A percentile compares a stretch with the other conserved stretches of the same genome.
phyloP scores from a whole-genome alignment of 2,888 invertebrate species.

The Pyrocoelia pectoralis region DNA sequence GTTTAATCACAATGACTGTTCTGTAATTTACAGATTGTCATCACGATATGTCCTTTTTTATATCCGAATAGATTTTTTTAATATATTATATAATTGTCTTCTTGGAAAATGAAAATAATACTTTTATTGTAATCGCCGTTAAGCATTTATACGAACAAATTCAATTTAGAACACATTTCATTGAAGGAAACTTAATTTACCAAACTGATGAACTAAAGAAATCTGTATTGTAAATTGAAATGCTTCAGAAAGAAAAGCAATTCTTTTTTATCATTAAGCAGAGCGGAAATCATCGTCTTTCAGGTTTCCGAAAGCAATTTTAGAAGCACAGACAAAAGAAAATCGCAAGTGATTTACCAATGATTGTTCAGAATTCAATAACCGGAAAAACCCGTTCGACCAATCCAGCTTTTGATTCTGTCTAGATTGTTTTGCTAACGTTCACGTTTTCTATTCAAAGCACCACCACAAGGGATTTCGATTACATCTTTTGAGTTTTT shows the following conservation, averaged over 20 bases:
- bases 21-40: conserved; percentile 52
- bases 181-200: conserved; percentile 6
- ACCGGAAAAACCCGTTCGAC: conserved; percentile 52
- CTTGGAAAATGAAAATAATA: neutral
- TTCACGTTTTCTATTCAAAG: conserved; percentile 50
- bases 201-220: conserved; percentile 11
- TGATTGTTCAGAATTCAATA: conserved; percentile 54
- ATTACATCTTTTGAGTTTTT: conserved; percentile 43
- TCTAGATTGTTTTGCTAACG: conserved; percentile 56
- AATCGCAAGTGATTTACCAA: conserved; percentile 51
- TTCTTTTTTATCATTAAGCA: conserved; percentile 27
- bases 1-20: conserved; percentile 50
- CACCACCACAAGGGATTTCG: conserved; percentile 46
- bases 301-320: conserved; percentile 43
- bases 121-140: neutral
- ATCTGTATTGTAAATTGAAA: conserved; percentile 20
- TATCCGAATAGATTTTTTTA: conserved; percentile 53
- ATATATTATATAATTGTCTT: no score
- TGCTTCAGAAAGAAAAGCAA: conserved; percentile 19
- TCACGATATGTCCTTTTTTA: conserved; percentile 45
- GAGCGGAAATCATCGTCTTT: conserved; percentile 29
- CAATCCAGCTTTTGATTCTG: conserved; percentile 55
- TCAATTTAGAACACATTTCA: neutral
- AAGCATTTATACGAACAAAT: neutral
- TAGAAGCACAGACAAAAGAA: conserved; percentile 44